Evolutionary conservation across 2,888 invertebrate genomes (phyloP), one percentile per base, ranked within the genome.

Genomic region (Watsonalla binaria): DNA sequence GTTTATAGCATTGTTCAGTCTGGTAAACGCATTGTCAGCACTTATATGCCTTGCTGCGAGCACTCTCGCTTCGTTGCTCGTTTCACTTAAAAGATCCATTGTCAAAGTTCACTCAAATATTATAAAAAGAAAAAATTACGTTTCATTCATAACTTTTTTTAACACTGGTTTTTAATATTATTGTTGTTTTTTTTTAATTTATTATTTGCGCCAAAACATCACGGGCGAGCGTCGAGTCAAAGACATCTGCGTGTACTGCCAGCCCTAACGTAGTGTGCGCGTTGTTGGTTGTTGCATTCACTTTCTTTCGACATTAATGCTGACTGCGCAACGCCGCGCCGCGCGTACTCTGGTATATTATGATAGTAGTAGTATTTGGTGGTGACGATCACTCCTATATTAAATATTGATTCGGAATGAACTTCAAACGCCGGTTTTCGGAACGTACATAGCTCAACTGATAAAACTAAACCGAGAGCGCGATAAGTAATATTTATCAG

Each of bases 271-370:
- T 42, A 13, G 51, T 54, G 48, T 42, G 24, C 45, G 58, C 24
- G 24, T 24, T 24, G 62, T 61, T 61, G 63, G 62, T 61, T 56
- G 72, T 76, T 81, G 80, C 86, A 82, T 81, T 87, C 87, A 88
- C 89, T 89, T 89, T 89, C 89, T 89, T 89, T 89, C 88, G 85
- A 84, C 88, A 89, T 84, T 80, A 79, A 56, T 66, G 56, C 59
- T 65, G 73, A 65, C 80, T 84, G 79, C 86, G 86, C 82, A 85
- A 86, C 77, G 62, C 54, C 39, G n/a, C 45, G 11, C 42, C 11
- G 8, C 8, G 7, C 37, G 7, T 8, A 6, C 4, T 37, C 8
- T 7, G 37, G 37, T 42, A 24, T 42, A 11, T 42, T 11, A 11
- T 42, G 42, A 42, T 42, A 11, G 9, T 42, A 2, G 5, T 11